Evolutionary conservation across 2,113 vertebrate genomes (phyloP).

Genomic region (Gymnogyps californianus): DNA sequence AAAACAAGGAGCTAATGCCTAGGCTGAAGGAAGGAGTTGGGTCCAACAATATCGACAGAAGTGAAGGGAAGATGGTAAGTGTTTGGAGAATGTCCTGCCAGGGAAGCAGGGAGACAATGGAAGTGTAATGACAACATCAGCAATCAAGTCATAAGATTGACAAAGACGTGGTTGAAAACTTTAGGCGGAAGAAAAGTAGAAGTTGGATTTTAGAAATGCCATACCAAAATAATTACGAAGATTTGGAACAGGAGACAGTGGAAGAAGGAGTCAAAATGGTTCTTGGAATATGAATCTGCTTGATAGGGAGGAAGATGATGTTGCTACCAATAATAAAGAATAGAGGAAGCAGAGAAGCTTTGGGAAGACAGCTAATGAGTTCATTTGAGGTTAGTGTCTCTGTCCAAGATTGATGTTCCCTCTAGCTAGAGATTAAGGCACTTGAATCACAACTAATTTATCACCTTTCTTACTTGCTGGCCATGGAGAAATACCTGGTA

Average conservation of each 20-base stretch:
- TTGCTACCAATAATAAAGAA: not conserved
- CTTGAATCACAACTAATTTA: slow-evolving; percentile 41
- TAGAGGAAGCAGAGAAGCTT: not conserved
- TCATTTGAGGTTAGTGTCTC: slow-evolving; percentile 13
- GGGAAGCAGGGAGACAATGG: not conserved
- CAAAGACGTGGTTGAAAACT: not conserved
- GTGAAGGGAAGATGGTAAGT: not conserved
- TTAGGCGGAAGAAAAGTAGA: not conserved
- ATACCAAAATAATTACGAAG: not conserved
- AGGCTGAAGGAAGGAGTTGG: not conserved
- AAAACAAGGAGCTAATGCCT: not conserved
- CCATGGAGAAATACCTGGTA: not conserved
- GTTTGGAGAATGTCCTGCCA: not conserved
- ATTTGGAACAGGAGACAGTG: not conserved
- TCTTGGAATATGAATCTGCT: not conserved
- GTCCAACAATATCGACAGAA: not conserved
- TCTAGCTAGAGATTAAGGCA: slow-evolving; percentile 44
- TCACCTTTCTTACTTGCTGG: slow-evolving; percentile 25
- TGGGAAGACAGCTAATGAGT: not conserved
- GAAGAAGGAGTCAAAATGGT: not conserved
- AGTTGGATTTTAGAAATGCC: not conserved
- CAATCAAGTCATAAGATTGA: not conserved
- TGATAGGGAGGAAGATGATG: not conserved
- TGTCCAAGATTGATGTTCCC: not conserved
- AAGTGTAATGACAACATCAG: not conserved